Conservation (phyloP, 2,797 vertebrate genomes). For the Sphenodon punctatus region DNA sequence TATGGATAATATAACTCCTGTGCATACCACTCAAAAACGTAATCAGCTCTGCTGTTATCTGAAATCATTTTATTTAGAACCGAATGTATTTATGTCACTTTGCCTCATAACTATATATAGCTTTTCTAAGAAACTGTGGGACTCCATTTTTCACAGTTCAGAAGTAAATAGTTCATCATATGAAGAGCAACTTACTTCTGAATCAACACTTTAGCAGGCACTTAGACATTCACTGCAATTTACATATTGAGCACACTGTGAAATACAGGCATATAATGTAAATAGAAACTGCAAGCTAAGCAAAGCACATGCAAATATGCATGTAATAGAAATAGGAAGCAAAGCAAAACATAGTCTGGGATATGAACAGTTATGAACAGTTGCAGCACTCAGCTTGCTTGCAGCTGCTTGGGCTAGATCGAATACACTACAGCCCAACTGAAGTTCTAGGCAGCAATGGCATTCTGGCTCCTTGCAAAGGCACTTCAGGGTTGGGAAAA, state of each 20-base stretch:
- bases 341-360: neutral
- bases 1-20: neutral
- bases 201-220: slow-evolving; percentile 3
- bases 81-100: neutral
- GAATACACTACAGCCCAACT: too few relatives aligned
- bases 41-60: slow-evolving; percentile 18
- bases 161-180: slow-evolving; percentile 1
- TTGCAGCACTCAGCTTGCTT: too few relatives aligned
- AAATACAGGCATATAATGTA: neutral
- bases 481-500: too few relatives aligned
- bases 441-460: too few relatives aligned
- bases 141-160: slow-evolving; percentile 33
- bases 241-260: neutral
- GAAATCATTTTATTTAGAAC: neutral
- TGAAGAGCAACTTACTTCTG: slow-evolving; percentile 13
- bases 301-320: too few relatives aligned
- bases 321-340: neutral
- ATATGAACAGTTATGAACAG: too few relatives aligned
- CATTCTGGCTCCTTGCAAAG: too few relatives aligned
- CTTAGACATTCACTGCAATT: slow-evolving; percentile 2
- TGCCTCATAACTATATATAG: slow-evolving; percentile 23
- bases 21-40: neutral
- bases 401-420: too few relatives aligned
- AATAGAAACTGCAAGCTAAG: slow-evolving; percentile 23
- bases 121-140: slow-evolving; percentile 20